Percentiles rank a stretch among this genome's conserved stretches.
Conservation (phyloP, 1,140 invertebrate species). For the Cherax quadricarinatus region DNA sequence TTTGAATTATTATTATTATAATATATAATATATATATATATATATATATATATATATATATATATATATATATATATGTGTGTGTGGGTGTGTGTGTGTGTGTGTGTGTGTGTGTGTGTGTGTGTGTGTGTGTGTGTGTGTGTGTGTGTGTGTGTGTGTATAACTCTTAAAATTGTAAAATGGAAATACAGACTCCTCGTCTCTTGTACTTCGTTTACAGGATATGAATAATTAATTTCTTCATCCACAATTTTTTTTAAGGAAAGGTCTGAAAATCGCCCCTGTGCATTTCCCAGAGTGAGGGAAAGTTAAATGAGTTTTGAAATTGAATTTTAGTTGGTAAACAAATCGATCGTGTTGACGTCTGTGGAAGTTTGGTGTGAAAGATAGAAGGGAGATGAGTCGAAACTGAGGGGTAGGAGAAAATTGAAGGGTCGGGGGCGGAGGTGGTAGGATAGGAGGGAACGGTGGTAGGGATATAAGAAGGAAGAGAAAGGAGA, state of each 20-base stretch:
- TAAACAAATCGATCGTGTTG: constrained; percentile 49
- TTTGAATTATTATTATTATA: too few relatives aligned
- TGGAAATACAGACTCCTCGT: neutral
- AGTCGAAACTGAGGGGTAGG: neutral
- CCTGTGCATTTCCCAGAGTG: neutral
- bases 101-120: too few relatives aligned
- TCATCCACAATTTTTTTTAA: too few relatives aligned
- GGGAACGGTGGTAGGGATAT: neutral
- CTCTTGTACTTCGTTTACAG: neutral
- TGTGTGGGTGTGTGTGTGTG: too few relatives aligned
- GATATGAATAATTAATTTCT: neutral
- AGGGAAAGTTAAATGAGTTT: constrained; percentile 47
- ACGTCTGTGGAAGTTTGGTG: constrained; percentile 11
- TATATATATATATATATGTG: too few relatives aligned
- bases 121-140: too few relatives aligned
- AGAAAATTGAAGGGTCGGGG: neutral
- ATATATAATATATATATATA: too few relatives aligned
- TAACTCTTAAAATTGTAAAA: neutral
- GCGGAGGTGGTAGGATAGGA: neutral
- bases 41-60: too few relatives aligned
- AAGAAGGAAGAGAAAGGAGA: too few relatives aligned
- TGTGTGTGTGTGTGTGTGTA: too few relatives aligned
- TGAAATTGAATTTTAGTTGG: constrained; percentile 39
- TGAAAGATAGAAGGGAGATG: constrained; percentile 3
- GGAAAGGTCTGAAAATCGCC: neutral